Evolutionary conservation across 2,113 vertebrate genomes (phyloP), one percentile per base, ranked within the genome.

Genomic region (Lontra canadensis): DNA sequence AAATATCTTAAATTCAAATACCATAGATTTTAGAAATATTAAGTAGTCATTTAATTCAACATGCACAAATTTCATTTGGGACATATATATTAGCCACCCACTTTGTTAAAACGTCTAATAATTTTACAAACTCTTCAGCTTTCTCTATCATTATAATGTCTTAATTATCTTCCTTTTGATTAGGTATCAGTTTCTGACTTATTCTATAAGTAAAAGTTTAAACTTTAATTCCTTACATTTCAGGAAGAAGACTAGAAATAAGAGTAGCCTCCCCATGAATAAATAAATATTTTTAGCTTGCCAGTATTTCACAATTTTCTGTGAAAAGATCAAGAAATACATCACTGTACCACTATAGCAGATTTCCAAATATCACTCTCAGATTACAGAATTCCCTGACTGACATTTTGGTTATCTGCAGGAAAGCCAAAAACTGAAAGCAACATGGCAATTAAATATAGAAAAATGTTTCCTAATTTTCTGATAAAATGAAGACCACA

Each of bases 381-480:
- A 44, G 25, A 67, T 73, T 92, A 76, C 25, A 74, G 63, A 84
- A 88, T 79, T 94, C 42, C 20, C 61, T 88, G 47, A 71, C 52
- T 65, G 26, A 67, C 34, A 78, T 92, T 82, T 84, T 96, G 25
- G 18, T 63, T 96, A 81, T 57, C 84, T 88, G 7, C 18, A 80
- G 31, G 10, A 55, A 83, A 74, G 67, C 34, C 23, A 85, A 94
- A 88, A 93, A 78, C 76, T 88, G 59, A 59, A 95, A 95, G 59
- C 10, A 88, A 42, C 29, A 44, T 52, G 42, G 49, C 49, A 13
- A 82, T 83, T 95, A 94, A 82, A 95, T 44, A 87, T 26, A 34
- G n/a, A 63, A 14, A 95, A 91, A 91, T 80, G 26, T 44, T 69
- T 86, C 52, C 49, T 95, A 59, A 86, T 86, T 81, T 95, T 83